Evolutionary conservation across 2,888 invertebrate species (phyloP).

Genomic region (Andricus quercusramuli): DNA sequence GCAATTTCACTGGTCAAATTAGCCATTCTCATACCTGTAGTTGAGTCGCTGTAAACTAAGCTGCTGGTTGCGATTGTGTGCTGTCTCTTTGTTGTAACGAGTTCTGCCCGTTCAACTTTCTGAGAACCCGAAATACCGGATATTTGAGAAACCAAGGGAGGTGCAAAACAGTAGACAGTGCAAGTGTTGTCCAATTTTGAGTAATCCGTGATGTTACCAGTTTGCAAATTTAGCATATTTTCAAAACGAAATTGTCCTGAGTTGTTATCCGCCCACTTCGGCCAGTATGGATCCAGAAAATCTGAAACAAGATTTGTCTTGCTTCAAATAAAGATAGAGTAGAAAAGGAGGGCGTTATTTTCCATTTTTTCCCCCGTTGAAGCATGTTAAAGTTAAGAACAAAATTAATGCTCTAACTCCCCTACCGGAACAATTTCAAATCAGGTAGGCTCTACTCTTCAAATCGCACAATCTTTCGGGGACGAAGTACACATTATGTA

Average conservation of each 20-base stretch:
- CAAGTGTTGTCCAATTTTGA: slow-evolving; percentile 70
- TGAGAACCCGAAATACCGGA: background rate
- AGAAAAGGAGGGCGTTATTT: background rate
- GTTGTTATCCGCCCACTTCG: slow-evolving; percentile 46
- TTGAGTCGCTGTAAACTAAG: slow-evolving; percentile 26
- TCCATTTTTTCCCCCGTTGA: too few relatives aligned
- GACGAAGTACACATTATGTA: too few relatives aligned
- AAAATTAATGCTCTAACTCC: too few relatives aligned
- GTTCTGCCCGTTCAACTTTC: slow-evolving; percentile 2
- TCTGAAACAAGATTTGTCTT: slow-evolving; percentile 47
- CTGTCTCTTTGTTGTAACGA: background rate
- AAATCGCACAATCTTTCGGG: too few relatives aligned
- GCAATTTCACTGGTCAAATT: slow-evolving; percentile 14
- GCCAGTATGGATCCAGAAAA: slow-evolving; percentile 56
- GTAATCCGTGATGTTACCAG: slow-evolving; percentile 58
- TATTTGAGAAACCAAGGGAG: slow-evolving; percentile 65
- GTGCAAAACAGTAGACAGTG: slow-evolving; percentile 71
- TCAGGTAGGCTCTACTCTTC: too few relatives aligned
- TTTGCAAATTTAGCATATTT: slow-evolving; percentile 64
- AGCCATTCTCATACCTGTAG: slow-evolving; percentile 29
- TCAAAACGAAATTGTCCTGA: slow-evolving; percentile 58
- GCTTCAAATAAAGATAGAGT: background rate
- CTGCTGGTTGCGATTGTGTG: slow-evolving; percentile 4
- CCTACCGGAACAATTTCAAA: too few relatives aligned
- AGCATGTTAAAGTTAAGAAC: too few relatives aligned